Evolutionary conservation across 2,888 invertebrate species (phyloP), one percentile per base, ranked within the genome.

Genomic region (Caenorhabditis drosophilae): DNA sequence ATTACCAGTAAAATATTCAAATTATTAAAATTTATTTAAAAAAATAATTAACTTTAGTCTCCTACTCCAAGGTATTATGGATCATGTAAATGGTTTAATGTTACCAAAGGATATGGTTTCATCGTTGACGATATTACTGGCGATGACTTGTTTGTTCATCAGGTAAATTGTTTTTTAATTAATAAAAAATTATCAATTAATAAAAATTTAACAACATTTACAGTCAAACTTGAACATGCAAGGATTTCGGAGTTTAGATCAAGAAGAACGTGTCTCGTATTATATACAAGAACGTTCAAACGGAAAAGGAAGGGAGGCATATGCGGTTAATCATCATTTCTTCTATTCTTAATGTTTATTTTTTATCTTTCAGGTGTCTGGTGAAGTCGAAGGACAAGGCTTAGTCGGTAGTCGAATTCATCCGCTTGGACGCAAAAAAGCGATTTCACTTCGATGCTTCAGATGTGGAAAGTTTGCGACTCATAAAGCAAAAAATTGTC

Each of bases 131-230:
- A 73, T 52, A 59, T 56, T 53, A 67, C 63, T 15, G 38, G 48
- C n/a, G 63, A 70, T 34, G 73, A 73, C 22, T 56, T 70, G 9
- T 73, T 73, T 44, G 70, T 73, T 31, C 73, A 73, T 57, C 73
- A 70, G 51, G 69, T 69, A 35, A 16, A 12, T 11, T 4, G 15
- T 22, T 12, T 25, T 11, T 42, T 23, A 25, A 20, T 31, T 23
- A 23, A 25, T 6, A 12, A 44, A 42, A 40, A 26, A 31, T 25
- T n/a, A n/a, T n/a, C n/a, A n/a, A n/a, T n/a, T n/a, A n/a, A n/a
- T n/a, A n/a, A n/a, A n/a, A n/a, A n/a, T n/a, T n/a, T n/a, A n/a
- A 11, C 41, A 16, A 20, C 22, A 34, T 47, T 50, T 63, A 22
- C 38, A 72, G 67, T 62, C 69, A 20, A 62, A 67, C 34, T 44